Base-by-base conservation (phyloP, 2,113 vertebrate species). In the Gobio gobio region DNA sequence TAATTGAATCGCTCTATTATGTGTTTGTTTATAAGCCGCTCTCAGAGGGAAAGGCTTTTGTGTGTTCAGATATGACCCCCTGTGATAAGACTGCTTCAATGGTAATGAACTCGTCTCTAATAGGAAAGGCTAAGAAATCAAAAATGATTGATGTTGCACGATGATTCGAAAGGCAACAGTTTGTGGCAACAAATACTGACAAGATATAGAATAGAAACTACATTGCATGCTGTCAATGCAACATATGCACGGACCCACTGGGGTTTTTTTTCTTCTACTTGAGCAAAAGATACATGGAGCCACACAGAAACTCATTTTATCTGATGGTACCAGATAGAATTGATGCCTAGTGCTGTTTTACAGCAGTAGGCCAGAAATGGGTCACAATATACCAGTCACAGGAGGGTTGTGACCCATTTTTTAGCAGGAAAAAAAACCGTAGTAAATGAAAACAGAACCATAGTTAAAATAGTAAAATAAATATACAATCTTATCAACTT, bases 1-100 rank as follows among this genome's bases (percentile, higher is more conserved):
- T 79, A 79, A 79, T 79, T 79, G 78, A 43, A 47, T 63, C 36
- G 14, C 78, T 79, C 58, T 47, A 79, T 63, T 45, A 79, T 79
- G 33, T 63, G 58, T 63, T 79, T 79, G 40, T 79, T 63, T 63
- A 79, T 79, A 58, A 20, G 40, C 7, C n/a, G 14, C 51, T 45
- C 58, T 10, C 70, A 16, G 56, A 45, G 77, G 58, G 18, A 45
- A 61, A 26, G 26, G 5, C 20, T 45, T 45, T 43, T 79, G 77
- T 63, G 26, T 79, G 58, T 63, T 63, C 40, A 63, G 78, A 64
- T 63, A 63, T 79, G 58, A 63, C 56, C 47, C 77, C 40, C 36
- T 63, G 58, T 13, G 10, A 78, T 79, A 79, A 47, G 20, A 26
- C 58, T 79, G 58, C n/a, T 10, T 63, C 13, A 61, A 61, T 79